These are phyloP conservation scores for Hypomesus transpacificus DNA, from an alignment of 2,113 vertebrate species.

Conservation along the genomic window DNA sequence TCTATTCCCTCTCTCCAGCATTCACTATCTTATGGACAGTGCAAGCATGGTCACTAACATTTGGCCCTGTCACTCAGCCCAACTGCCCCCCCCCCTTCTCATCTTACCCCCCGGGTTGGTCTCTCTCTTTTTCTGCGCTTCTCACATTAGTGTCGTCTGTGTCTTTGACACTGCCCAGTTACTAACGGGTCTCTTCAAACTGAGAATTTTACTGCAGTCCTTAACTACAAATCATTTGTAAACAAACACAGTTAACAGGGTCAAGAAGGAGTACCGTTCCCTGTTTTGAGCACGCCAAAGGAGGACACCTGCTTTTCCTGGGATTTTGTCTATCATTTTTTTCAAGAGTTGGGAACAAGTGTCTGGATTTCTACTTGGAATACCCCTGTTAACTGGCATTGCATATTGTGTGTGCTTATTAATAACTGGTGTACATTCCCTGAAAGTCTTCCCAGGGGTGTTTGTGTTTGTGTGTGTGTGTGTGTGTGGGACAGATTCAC, in stretches of 20 bases:
- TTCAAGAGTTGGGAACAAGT: constrained; percentile 56
- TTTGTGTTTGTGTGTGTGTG: constrained; percentile 31
- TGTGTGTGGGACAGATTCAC: constrained; percentile 34
- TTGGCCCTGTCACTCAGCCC: constrained; percentile 75
- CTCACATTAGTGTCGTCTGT: constrained; percentile 67
- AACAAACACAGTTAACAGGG: constrained; percentile 31
- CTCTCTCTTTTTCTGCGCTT: constrained; percentile 67
- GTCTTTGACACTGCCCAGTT: constrained; percentile 60
- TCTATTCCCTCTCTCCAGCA: constrained; percentile 10
- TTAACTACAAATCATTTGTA: constrained; percentile 29
- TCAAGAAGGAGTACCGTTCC: constrained; percentile 23
- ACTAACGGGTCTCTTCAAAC: constrained; percentile 53
- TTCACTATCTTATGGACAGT: constrained; percentile 62
- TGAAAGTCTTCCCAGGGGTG: constrained; percentile 20
- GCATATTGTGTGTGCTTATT: constrained; percentile 35
- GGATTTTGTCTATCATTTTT: constrained; percentile 44
- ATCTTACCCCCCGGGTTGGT: constrained; percentile 70
- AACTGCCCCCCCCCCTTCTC: constrained; percentile 64
- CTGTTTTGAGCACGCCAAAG: constrained; percentile 18
- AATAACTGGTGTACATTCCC: constrained; percentile 46
- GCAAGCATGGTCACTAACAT: constrained; percentile 61
- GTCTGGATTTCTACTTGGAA: constrained; percentile 60
- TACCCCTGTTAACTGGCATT: constrained; percentile 50
- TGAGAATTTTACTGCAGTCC: constrained; percentile 49
- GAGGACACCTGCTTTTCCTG: constrained; percentile 39